Evolutionary conservation across 2,797 vertebrate species (phyloP).

Genomic region (Gambelia wislizenii): DNA sequence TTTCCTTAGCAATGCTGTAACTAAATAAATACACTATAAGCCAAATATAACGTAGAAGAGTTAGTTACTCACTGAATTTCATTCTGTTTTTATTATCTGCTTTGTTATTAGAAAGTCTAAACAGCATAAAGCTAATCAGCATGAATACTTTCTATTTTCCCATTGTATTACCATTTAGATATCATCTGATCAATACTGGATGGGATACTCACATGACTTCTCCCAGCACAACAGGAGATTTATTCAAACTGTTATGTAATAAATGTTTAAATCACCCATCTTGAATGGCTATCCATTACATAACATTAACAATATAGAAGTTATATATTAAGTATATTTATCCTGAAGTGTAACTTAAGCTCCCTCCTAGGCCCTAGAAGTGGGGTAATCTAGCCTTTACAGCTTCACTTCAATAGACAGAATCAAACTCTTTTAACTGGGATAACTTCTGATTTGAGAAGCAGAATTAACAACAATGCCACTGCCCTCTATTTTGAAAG

Average conservation of each 20-base stretch:
- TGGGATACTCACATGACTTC: not conserved
- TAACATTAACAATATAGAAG: not conserved
- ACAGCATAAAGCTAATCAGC: not conserved
- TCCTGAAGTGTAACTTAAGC: not conserved
- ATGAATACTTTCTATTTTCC: not conserved
- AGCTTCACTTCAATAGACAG: not conserved
- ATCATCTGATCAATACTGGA: not conserved
- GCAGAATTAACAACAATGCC: not conserved
- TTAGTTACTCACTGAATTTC: not conserved
- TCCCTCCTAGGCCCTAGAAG: not conserved
- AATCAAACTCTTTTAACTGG: not conserved
- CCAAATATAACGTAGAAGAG: not conserved
- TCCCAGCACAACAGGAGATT: not conserved
- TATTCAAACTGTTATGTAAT: not conserved
- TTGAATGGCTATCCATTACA: not conserved
- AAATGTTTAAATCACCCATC: not conserved
- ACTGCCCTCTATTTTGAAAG: not conserved
- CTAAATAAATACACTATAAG: slow-evolving; percentile 70
- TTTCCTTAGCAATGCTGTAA: slow-evolving; percentile 95
- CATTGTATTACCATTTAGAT: not conserved
- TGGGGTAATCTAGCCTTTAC: not conserved
- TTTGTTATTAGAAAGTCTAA: not conserved
- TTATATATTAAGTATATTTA: not conserved
- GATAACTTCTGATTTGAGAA: not conserved
- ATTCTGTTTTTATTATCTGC: not conserved